Evolutionary conservation across 1,140 invertebrate genomes (phyloP).

Genomic region (Neelides sp.): DNA sequence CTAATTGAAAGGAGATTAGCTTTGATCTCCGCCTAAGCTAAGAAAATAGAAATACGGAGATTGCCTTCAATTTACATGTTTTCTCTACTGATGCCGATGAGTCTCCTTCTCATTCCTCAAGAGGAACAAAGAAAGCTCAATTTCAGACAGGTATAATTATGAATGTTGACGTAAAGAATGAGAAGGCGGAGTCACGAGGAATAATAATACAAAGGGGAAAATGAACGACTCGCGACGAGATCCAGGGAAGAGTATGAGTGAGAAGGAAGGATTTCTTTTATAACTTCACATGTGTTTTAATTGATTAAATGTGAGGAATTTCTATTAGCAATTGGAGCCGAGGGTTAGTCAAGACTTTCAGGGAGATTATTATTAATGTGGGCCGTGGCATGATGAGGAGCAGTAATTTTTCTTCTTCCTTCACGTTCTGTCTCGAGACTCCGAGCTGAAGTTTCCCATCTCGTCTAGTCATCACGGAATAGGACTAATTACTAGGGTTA

Average conservation of each 20-base stretch:
- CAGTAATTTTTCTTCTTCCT: slow-evolving; percentile 21
- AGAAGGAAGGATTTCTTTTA: slow-evolving; percentile 1
- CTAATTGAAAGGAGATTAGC: too few species aligned
- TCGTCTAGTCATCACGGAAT: slow-evolving; percentile 17
- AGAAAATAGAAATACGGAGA: too few species aligned
- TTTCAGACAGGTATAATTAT: slow-evolving; percentile 17
- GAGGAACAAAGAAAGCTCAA: too few species aligned
- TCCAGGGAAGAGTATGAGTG: too few species aligned
- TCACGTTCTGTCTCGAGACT: too few species aligned
- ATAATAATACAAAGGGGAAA: slow-evolving; percentile 18
- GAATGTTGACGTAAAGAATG: slow-evolving; percentile 14
- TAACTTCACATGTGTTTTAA: not conserved
- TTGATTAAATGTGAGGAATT: not conserved
- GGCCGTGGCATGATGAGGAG: slow-evolving; percentile 15
- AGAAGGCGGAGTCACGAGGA: slow-evolving; percentile 4
- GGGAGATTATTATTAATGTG: not conserved
- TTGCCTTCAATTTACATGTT: too few species aligned
- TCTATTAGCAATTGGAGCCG: not conserved
- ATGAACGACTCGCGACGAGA: too few species aligned
- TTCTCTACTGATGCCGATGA: too few species aligned
- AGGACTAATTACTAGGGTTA: slow-evolving; percentile 27
- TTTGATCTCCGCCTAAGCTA: too few species aligned
- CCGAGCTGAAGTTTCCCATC: slow-evolving; percentile 1
- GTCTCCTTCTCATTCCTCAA: too few species aligned
- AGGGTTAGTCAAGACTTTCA: not conserved